Percentiles rank a stretch among this genome's conserved stretches.
Evolutionary conservation across 2,797 vertebrate genomes (phyloP).

Genomic region (Lepilemur septentrionalis): DNA sequence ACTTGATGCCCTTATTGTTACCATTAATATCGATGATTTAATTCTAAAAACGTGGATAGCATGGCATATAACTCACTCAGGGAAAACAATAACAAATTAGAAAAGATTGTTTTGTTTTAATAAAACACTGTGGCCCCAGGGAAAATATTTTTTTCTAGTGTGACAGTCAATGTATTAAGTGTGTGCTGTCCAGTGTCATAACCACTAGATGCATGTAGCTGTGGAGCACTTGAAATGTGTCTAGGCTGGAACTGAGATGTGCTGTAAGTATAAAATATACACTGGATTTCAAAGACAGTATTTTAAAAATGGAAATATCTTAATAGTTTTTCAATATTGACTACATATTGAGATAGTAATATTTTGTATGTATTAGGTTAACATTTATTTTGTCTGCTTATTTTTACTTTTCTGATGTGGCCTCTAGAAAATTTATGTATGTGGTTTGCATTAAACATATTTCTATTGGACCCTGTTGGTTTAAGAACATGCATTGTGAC

Average conservation of each 20-base stretch:
- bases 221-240: not conserved
- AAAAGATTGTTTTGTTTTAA: no score
- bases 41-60: no score
- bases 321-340: not conserved
- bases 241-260: not conserved
- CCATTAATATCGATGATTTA: no score
- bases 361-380: not conserved
- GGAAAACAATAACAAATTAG: no score
- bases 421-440: not conserved
- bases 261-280: not conserved
- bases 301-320: not conserved
- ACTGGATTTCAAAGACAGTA: not conserved
- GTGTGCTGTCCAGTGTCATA: not conserved
- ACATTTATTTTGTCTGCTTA: not conserved
- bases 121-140: no score
- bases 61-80: no score
- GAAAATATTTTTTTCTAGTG: no score
- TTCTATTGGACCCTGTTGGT: not conserved
- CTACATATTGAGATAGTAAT: not conserved
- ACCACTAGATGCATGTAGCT: not conserved
- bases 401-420: not conserved
- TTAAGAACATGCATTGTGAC: not conserved
- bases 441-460: not conserved
- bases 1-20: no score
- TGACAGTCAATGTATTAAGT: not conserved